Evolutionary conservation across 2,888 invertebrate genomes (phyloP).

Genomic region (Meloe dianella): DNA sequence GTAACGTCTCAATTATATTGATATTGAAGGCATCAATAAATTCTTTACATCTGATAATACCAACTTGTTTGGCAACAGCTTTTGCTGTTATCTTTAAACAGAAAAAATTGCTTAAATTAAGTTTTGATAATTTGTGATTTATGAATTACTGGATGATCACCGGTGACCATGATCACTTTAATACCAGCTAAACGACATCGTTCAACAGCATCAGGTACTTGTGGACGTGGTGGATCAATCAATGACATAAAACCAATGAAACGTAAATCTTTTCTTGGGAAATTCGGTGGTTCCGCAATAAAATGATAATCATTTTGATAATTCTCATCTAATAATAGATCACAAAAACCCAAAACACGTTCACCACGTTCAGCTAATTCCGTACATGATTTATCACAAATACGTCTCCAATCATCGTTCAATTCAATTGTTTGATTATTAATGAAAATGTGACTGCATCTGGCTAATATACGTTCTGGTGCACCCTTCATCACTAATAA

Average conservation of each 20-base stretch:
- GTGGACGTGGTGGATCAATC: slow-evolving; percentile 71
- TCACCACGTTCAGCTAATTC: slow-evolving; percentile 82
- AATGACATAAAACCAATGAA: slow-evolving; percentile 71
- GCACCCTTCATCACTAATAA: slow-evolving; percentile 79
- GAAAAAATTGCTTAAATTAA: background rate
- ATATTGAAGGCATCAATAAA: slow-evolving; percentile 49
- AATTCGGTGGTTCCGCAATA: slow-evolving; percentile 70
- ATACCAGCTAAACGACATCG: slow-evolving; percentile 80
- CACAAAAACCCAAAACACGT: slow-evolving; percentile 85
- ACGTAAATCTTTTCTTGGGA: slow-evolving; percentile 69
- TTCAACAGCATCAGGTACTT: slow-evolving; percentile 70
- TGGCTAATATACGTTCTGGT: slow-evolving; percentile 73
- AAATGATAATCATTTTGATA: slow-evolving; percentile 66
- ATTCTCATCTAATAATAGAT: slow-evolving; percentile 64
- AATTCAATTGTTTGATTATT: slow-evolving; percentile 65
- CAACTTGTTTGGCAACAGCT: slow-evolving; percentile 76
- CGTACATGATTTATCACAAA: slow-evolving; percentile 73
- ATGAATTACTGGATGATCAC: slow-evolving; percentile 74
- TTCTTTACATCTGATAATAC: slow-evolving; percentile 67
- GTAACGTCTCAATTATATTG: slow-evolving; percentile 49
- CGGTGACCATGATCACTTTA: slow-evolving; percentile 81
- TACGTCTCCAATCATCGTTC: slow-evolving; percentile 62
- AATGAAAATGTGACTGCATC: slow-evolving; percentile 68
- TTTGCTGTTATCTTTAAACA: slow-evolving; percentile 71
- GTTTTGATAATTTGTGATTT: background rate